Percentiles rank a stretch among this genome's conserved stretches.
Conservation (phyloP, 2,888 invertebrate species). For the Stenurella melanura region DNA sequence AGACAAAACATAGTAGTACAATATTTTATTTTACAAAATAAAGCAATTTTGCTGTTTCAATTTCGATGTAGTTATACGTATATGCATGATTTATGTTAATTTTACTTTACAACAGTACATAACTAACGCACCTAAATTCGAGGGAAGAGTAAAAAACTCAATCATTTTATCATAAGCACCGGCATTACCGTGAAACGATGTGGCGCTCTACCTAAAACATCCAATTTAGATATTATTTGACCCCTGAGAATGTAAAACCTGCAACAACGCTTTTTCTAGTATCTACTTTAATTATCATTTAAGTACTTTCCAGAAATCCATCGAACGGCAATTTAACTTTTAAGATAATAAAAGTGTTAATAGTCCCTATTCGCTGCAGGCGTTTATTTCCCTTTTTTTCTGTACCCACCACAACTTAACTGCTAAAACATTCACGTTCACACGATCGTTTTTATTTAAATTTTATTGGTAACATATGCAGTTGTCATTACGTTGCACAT, state of each 20-base stretch:
- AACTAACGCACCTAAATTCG: not conserved
- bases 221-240: constrained; percentile 7
- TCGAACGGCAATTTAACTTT: constrained; percentile 20
- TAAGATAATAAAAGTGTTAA: constrained; percentile 8
- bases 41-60: too few species aligned
- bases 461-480: constrained; percentile 40
- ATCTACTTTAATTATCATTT: constrained; percentile 14
- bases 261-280: constrained; percentile 13
- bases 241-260: not conserved
- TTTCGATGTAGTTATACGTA: too few species aligned
- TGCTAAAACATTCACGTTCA: constrained; percentile 6
- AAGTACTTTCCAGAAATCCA: constrained; percentile 18
- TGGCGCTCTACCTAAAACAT: not conserved
- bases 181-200: not conserved
- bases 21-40: too few species aligned
- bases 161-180: constrained; percentile 18
- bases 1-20: too few species aligned
- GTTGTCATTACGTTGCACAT: constrained; percentile 42
- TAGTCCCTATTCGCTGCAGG: constrained; percentile 13
- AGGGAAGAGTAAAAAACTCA: not conserved
- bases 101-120: not conserved
- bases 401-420: constrained; percentile 10
- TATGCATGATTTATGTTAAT: too few species aligned
- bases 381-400: not conserved
- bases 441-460: constrained; percentile 29